Evolutionary conservation across 2,797 vertebrate genomes (phyloP).

Genomic region (Crocidura indochinensis): DNA sequence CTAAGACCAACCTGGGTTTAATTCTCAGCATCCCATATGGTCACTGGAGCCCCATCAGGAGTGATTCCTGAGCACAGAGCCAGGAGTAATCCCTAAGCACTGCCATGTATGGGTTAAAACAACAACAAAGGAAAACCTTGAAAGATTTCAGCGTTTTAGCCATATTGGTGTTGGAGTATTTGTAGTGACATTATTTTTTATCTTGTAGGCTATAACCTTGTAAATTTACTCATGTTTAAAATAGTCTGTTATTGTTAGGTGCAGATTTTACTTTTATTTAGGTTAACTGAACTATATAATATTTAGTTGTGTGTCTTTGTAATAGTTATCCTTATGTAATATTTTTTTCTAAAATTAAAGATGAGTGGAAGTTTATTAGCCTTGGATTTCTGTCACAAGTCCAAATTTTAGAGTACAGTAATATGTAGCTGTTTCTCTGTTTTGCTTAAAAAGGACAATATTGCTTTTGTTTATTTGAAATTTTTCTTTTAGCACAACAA

Average conservation of each 20-base stretch:
- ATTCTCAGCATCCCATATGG: no score
- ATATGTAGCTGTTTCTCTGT: conserved; percentile 34
- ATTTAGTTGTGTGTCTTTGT: not conserved
- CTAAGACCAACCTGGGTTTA: no score
- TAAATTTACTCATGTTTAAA: conserved; percentile 34
- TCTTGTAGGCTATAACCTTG: not conserved
- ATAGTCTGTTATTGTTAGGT: not conserved
- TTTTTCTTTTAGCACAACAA: conserved; percentile 90
- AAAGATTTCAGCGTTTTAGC: not conserved
- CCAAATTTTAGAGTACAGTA: not conserved
- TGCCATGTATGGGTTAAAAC: no score
- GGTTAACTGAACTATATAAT: conserved; percentile 11
- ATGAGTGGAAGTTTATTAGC: conserved; percentile 47
- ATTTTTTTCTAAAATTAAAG: conserved; percentile 53
- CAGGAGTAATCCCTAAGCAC: no score
- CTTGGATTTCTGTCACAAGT: conserved; percentile 3
- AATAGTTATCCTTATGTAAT: conserved; percentile 40
- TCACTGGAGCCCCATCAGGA: no score
- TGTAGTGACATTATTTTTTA: not conserved
- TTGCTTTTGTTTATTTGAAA: conserved; percentile 72
- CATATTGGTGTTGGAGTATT: not conserved
- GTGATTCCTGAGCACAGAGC: no score
- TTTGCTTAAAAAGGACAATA: conserved; percentile 66
- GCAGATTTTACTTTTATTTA: conserved; percentile 28
- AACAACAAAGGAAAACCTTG: not conserved